phyloP scores from a whole-genome alignment of 2,113 vertebrate species.

The Cyanocitta stelleri region DNA sequence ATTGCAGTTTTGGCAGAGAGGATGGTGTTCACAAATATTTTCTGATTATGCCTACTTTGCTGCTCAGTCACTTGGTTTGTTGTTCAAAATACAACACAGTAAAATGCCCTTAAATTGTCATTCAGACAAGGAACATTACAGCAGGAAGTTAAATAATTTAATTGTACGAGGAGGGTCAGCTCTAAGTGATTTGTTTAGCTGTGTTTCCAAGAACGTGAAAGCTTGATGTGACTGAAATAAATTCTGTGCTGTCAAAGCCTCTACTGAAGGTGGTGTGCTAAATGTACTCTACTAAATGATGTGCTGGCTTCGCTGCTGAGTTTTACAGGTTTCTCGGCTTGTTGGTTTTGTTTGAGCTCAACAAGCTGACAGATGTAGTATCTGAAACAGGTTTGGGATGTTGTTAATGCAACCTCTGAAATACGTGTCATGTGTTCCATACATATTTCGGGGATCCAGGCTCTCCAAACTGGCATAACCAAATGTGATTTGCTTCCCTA shows the following conservation, averaged over 20 bases:
- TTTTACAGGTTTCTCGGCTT: not conserved
- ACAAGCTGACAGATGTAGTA: not conserved
- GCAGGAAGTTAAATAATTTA: not conserved
- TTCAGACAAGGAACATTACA: not conserved
- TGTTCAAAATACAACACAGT: not conserved
- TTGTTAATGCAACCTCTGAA: not conserved
- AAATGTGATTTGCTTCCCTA: not conserved
- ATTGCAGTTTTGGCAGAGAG: not conserved
- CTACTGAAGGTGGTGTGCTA: not conserved
- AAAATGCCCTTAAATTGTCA: not conserved
- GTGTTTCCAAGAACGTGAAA: not conserved
- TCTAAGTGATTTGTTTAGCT: not conserved
- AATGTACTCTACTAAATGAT: rapidly evolving
- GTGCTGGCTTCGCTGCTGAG: not conserved
- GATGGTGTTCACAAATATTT: not conserved
- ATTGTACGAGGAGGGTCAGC: not conserved
- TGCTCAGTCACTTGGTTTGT: not conserved
- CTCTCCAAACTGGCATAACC: not conserved
- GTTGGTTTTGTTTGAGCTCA: not conserved
- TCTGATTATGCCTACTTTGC: rapidly evolving
- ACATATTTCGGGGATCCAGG: not conserved
- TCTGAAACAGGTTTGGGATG: not conserved
- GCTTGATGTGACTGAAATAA: not conserved
- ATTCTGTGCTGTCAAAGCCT: not conserved
- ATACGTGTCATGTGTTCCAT: not conserved